Evolutionary conservation across 2,797 vertebrate species (phyloP), one percentile per base, ranked within the genome.

Genomic region (Gymnopithys bicolor): DNA sequence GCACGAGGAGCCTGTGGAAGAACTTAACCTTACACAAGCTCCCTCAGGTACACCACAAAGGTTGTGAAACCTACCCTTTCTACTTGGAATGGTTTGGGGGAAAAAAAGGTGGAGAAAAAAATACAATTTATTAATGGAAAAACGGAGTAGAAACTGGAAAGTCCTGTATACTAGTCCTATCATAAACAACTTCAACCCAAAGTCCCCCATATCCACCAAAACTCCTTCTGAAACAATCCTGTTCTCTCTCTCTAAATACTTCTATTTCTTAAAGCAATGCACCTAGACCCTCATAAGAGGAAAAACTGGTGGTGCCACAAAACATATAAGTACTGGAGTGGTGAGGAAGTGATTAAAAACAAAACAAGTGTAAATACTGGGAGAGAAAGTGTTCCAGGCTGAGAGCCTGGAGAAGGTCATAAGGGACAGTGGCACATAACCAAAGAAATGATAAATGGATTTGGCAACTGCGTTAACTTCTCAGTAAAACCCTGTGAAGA

Each of bases 371-470:
- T 41, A 59, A 48, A 21, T 48, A 76, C 48, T 39, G 32, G 51
- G 41, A 81, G 52, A 86, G 48, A 95, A 95, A 90, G 62, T 12
- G 25, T 52, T 95, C 51, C 37, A 27, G 78, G 59, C 70, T 62
- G 33, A 7, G 13, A 91, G 80, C 56, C 28, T 70, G 49, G 28
- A 88, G 73, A 79, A 89, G 80, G 90, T 90, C 63, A 59, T 52
- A 68, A 63, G 74, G 77, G 48, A 88, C 37, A 70, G 63, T 79
- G 91, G 88, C 85, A 91, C 4, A 1, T 19, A 90, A 91, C 93
- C 83, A 95, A 96, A 87, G 25, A 94, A 87, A 93, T 64, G 52
- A 96, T 87, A 96, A 93, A 93, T 87, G 85, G 49, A 86, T 96
- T 93, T 95, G 85, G 91, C 85, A 82, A 87, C 53, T 41, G 35